Evolutionary conservation across 2,797 vertebrate genomes (phyloP).

Genomic region (Thripadectes ignobilis): DNA sequence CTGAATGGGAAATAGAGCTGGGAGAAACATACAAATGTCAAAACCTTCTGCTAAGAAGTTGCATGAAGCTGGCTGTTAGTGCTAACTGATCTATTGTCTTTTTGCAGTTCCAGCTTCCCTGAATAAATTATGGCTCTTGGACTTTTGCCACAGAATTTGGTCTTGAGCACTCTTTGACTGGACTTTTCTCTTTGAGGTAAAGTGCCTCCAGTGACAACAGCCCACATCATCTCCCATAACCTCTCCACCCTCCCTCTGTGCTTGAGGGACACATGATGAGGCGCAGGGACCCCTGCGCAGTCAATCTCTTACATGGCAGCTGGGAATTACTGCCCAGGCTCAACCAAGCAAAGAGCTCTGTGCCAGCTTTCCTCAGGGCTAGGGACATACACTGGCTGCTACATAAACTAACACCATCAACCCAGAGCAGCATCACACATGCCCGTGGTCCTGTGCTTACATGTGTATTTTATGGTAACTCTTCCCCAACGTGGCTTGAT

Average conservation of each 20-base stretch:
- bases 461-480: rapidly evolving
- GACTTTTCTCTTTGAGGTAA: neutral
- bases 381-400: neutral
- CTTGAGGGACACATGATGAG: rapidly evolving
- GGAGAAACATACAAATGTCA: neutral
- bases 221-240: neutral
- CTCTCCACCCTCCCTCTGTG: neutral
- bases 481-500: neutral
- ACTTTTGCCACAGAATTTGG: neutral
- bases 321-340: neutral
- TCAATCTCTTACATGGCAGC: rapidly evolving
- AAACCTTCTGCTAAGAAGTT: neutral
- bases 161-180: neutral
- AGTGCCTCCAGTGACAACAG: neutral
- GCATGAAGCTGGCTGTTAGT: neutral
- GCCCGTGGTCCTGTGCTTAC: neutral
- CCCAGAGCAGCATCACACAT: neutral
- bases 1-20: neutral
- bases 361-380: neutral
- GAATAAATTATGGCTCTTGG: neutral
- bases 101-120: neutral
- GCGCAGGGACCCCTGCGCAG: neutral
- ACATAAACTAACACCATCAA: neutral
- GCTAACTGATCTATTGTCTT: neutral
- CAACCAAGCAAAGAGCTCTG: neutral